Conservation (phyloP, 2,888 invertebrate species). For the Labia minor region DNA sequence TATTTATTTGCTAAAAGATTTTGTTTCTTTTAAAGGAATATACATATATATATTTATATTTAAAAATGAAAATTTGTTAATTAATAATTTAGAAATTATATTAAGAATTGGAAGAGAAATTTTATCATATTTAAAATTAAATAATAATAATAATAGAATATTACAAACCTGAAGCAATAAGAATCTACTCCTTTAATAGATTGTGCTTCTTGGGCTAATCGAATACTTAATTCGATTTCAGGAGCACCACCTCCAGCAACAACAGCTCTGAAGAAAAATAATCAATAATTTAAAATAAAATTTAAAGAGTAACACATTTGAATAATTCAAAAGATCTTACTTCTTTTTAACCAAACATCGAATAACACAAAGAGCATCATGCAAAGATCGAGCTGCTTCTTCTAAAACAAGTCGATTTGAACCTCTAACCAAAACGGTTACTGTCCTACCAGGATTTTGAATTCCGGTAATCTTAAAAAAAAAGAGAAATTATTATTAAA, state of each 20-base stretch:
- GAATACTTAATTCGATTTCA: constrained; percentile 86
- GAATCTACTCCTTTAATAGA: constrained; percentile 83
- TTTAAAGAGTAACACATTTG: constrained; percentile 5
- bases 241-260: constrained; percentile 96
- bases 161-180: constrained; percentile 62
- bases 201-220: constrained; percentile 68
- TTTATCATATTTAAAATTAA: too few relatives aligned
- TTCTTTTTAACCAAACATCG: constrained; percentile 90
- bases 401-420: constrained; percentile 73
- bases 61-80: too few relatives aligned
- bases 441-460: constrained; percentile 75
- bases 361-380: constrained; percentile 82
- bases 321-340: constrained; percentile 21
- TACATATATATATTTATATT: too few relatives aligned
- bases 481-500: background rate
- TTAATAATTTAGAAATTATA: too few relatives aligned
- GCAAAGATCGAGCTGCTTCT: constrained; percentile 69
- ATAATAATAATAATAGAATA: background rate
- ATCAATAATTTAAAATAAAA: background rate
- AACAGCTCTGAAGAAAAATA: constrained; percentile 51
- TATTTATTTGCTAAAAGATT: too few relatives aligned
- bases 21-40: too few relatives aligned
- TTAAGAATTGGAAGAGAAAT: too few relatives aligned
- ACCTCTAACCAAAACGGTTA: constrained; percentile 83
- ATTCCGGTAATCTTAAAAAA: constrained; percentile 65